phyloP scores from a whole-genome alignment of 2,888 invertebrate genomes.

The Empis stercorea region DNA sequence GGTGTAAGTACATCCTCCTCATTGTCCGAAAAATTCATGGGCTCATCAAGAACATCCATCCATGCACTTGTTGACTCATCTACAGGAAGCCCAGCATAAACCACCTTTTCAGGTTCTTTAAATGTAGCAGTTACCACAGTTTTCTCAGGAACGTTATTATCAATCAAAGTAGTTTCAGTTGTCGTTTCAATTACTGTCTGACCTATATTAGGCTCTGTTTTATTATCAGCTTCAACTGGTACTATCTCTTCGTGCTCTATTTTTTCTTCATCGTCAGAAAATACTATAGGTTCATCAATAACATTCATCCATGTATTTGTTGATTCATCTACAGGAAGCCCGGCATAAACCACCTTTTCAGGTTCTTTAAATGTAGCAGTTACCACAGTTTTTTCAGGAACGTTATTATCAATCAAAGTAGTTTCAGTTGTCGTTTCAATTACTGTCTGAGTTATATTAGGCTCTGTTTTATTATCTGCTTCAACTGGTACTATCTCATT shows the following conservation, averaged over 20 bases:
- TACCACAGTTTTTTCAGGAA: neutral
- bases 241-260: no score
- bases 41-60: conserved; percentile 27
- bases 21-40: conserved; percentile 20
- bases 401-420: neutral
- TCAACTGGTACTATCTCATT: no score
- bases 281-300: conserved; percentile 25
- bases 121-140: neutral
- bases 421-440: neutral
- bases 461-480: no score
- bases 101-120: neutral
- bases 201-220: neutral
- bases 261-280: conserved; percentile 14
- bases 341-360: conserved; percentile 15
- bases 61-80: conserved; percentile 24
- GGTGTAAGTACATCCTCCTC: no score
- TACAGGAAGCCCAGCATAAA: conserved; percentile 24
- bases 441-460: neutral
- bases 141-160: neutral
- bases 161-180: neutral
- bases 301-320: conserved; percentile 25
- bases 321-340: conserved; percentile 25
- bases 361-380: neutral
- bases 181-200: neutral
- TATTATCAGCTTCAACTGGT: no score